A percentile compares a stretch with the other conserved stretches of the same genome.
phyloP scores from a whole-genome alignment of 2,113 vertebrate species.

The Mellivora capensis region DNA sequence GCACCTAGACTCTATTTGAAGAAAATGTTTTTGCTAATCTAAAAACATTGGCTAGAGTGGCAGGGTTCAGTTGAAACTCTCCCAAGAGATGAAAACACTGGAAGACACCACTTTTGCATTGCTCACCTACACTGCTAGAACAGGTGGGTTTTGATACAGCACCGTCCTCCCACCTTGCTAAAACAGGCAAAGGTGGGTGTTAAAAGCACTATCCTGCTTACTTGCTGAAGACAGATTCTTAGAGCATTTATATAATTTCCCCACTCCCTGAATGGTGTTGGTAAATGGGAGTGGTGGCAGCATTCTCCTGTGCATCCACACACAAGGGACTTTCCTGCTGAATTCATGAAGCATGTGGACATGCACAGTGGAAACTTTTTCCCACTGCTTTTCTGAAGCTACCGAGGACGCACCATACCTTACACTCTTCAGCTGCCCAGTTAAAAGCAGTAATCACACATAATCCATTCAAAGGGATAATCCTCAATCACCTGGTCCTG shows the following conservation, averaged over 20 bases:
- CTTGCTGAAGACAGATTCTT: neutral
- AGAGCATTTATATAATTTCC: neutral
- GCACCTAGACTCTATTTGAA: neutral
- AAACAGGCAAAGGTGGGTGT: neutral
- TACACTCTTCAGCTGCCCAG: neutral
- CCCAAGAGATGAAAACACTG: neutral
- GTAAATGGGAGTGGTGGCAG: neutral
- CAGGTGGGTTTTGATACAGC: neutral
- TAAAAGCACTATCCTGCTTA: neutral
- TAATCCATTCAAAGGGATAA: neutral
- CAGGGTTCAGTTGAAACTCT: neutral
- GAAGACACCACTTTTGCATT: neutral
- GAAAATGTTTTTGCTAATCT: neutral
- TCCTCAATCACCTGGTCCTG: neutral
- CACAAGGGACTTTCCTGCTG: neutral
- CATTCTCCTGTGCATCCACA: neutral
- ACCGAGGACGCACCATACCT: neutral
- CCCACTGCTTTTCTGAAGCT: neutral
- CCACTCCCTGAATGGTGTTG: neutral
- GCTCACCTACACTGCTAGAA: neutral
- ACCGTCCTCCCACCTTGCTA: neutral
- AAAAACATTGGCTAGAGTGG: neutral
- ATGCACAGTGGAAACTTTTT: neutral
- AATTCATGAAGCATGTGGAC: neutral
- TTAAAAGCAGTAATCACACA: neutral